Base-by-base conservation (phyloP, 2,888 invertebrate genomes). In the Acleris sparsana region DNA sequence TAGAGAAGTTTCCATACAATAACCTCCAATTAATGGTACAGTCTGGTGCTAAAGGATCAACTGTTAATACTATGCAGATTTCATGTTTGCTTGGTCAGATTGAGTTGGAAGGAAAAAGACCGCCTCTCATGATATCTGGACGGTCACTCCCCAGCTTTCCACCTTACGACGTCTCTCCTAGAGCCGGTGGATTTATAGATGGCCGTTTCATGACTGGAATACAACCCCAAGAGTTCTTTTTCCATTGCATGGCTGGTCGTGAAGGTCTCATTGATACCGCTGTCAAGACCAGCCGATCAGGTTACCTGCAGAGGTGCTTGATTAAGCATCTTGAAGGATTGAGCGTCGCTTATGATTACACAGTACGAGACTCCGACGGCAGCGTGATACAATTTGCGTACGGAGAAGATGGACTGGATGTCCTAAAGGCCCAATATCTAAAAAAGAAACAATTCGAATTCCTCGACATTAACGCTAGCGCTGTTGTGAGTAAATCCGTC, bases 191-290 rank as follows among this genome's bases (percentile, higher is more conserved):
- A 1, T 99, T 98, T 82, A 97, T 99, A 62, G 97, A 97, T 74
- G 98, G 98, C 0, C 94, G 99, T 11, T 99, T 99, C 83, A 95
- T 99, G 95, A 99, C 99, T 0, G 99, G 99, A n/a, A 98, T 99
- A 75, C 95, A 97, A 79, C 99, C 99, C 0, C 99, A 98, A 87
- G 99, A 99, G 82, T 99, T 99, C 85, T 99, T 99, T 92, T 99
- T 99, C 90, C 99, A 99, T 94, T 99, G 99, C 82, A 99, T 99
- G 99, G 99, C 99, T 62, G 99, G 99, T 63, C 95, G 99, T 87
- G 99, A 99, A 94, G 97, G 99, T 93, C 94, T 99, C 62, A 98
- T 99, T 77, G 99, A 99, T 95, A 99, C 99, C 4, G 99, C 99
- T 71, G 99, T 99, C 0, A 99, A 99, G 93, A 99, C 99, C 1